Percentiles rank a stretch among this genome's conserved stretches.
phyloP scores from a whole-genome alignment of 2,113 vertebrate genomes.

The Apistogramma diplotaenia region DNA sequence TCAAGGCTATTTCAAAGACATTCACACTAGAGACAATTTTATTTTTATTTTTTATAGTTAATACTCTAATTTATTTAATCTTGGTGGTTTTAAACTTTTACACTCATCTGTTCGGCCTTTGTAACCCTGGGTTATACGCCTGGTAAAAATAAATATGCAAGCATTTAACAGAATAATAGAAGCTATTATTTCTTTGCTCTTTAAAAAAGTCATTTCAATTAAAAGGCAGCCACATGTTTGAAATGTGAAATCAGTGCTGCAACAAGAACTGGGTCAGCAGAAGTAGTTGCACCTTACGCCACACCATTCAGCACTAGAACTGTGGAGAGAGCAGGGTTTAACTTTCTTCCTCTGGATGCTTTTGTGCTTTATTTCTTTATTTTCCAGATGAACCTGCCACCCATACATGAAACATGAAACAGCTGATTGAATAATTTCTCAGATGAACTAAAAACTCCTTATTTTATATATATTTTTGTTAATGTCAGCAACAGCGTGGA shows the following conservation, averaged over 20 bases:
- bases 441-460: neutral
- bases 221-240: neutral
- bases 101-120: neutral
- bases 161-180: neutral
- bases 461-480: neutral
- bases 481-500: neutral
- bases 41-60: accelerated
- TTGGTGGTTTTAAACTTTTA: neutral
- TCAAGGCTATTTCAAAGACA: neutral
- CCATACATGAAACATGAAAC: neutral
- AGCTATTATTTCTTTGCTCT: neutral
- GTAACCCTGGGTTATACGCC: neutral
- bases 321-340: neutral
- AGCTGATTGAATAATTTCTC: neutral
- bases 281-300: neutral
- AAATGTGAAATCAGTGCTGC: neutral
- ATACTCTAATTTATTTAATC: neutral
- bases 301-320: neutral
- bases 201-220: neutral
- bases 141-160: neutral
- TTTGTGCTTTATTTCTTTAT: neutral
- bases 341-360: neutral
- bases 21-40: neutral
- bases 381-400: neutral
- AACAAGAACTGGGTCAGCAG: neutral